Conservation (phyloP, 2,888 invertebrate species). For the Amphipoea oculea region DNA sequence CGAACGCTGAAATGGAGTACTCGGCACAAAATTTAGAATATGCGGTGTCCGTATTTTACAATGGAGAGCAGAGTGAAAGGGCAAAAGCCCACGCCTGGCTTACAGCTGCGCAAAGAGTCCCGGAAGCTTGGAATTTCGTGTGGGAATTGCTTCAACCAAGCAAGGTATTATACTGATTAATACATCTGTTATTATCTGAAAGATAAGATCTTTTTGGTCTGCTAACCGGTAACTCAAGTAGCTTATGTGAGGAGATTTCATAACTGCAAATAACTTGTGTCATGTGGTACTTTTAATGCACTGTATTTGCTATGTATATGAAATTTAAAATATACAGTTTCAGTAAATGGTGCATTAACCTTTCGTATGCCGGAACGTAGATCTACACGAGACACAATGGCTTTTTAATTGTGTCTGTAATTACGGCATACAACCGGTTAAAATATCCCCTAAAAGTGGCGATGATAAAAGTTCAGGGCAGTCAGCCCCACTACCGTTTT, state of each 20-base stretch:
- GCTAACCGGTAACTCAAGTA: background rate
- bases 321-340: background rate
- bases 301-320: background rate
- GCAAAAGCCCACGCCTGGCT: slow-evolving; percentile 96
- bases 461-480: background rate
- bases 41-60: slow-evolving; percentile 93
- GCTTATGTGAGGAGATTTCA: slow-evolving; percentile 1
- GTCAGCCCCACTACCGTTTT: background rate
- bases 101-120: slow-evolving; percentile 95
- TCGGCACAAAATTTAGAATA: slow-evolving; percentile 92
- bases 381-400: too few relatives aligned
- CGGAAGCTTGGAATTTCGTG: slow-evolving; percentile 97
- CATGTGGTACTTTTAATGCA: background rate
- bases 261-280: background rate
- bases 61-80: slow-evolving; percentile 91
- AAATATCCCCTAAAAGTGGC: background rate
- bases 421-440: too few relatives aligned
- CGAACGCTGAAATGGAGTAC: slow-evolving; percentile 88
- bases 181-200: slow-evolving; percentile 27
- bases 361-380: too few relatives aligned
- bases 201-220: slow-evolving; percentile 30
- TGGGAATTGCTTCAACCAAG: slow-evolving; percentile 96
- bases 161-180: slow-evolving; percentile 90
- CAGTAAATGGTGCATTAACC: background rate
- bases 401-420: too few relatives aligned